Conservation (phyloP, 1,140 invertebrate species). For the Portunus trituberculatus region DNA sequence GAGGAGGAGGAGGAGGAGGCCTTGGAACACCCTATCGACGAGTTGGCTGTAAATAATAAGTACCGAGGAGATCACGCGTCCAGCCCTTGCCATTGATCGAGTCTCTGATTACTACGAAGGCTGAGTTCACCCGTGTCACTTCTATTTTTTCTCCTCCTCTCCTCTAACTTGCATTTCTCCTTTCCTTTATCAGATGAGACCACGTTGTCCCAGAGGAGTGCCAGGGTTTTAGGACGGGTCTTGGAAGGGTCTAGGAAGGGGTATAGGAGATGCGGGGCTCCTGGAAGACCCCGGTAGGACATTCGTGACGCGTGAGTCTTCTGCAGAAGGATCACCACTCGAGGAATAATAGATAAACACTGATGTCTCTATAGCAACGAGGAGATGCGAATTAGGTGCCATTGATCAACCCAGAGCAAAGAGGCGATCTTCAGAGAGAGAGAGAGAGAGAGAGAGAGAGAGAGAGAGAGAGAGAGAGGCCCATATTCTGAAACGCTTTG, state of each 20-base stretch:
- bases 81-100: too few relatives aligned
- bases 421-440: background rate
- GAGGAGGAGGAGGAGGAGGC: background rate
- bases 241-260: background rate
- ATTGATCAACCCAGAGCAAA: background rate
- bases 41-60: too few relatives aligned
- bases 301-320: too few relatives aligned
- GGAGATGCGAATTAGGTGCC: background rate
- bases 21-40: background rate
- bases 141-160: background rate
- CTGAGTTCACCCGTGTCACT: background rate
- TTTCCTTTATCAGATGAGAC: background rate
- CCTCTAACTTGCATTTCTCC: background rate
- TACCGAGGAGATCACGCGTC: too few relatives aligned
- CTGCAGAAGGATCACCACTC: too few relatives aligned
- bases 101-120: too few relatives aligned
- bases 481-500: too few relatives aligned
- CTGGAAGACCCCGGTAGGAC: background rate
- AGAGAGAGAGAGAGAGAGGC: slow-evolving; percentile 39
- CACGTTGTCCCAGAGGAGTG: background rate
- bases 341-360: background rate
- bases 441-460: slow-evolving; percentile 48
- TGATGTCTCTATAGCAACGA: background rate
- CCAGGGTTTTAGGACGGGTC: background rate
- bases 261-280: background rate